phyloP scores from a whole-genome alignment of 2,113 vertebrate genomes.

The Lagopus leucura region DNA sequence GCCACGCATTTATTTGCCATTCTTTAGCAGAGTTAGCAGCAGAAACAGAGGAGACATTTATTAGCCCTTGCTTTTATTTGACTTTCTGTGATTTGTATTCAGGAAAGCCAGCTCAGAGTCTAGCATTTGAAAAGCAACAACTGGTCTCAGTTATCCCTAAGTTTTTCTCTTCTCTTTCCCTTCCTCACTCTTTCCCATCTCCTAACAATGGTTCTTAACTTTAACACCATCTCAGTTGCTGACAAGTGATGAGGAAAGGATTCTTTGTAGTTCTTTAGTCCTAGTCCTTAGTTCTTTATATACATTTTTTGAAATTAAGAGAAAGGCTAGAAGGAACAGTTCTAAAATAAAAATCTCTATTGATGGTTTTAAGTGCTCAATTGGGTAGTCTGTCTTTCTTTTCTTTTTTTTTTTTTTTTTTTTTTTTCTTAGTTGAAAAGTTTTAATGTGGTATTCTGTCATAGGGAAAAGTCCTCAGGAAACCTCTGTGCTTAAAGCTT shows the following conservation, averaged over 20 bases:
- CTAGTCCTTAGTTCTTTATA: too few species aligned
- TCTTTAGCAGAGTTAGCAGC: background rate
- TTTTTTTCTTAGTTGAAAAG: background rate
- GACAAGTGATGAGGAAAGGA: background rate
- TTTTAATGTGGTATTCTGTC: background rate
- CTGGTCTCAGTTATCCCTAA: background rate
- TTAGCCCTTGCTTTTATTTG: slow-evolving; percentile 1
- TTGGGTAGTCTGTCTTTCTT: background rate
- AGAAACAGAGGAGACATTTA: background rate
- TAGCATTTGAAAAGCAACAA: background rate
- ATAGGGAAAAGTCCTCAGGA: background rate
- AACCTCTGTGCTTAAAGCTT: background rate
- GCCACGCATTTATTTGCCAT: background rate
- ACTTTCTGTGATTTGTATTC: background rate
- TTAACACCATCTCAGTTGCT: background rate
- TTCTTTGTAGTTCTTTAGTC: too few species aligned
- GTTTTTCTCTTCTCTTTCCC: background rate
- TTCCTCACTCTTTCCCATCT: background rate
- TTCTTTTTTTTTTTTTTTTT: background rate
- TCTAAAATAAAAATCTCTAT: background rate
- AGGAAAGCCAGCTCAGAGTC: background rate
- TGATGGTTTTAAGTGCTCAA: background rate
- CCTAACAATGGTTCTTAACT: background rate
- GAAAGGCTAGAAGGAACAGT: background rate
- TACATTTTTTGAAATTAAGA: background rate